Percentiles rank a stretch among this genome's conserved stretches.
These are phyloP conservation scores for Camarhynchus parvulus DNA, from an alignment of 2,113 vertebrate genomes.

Conservation along the genomic window DNA sequence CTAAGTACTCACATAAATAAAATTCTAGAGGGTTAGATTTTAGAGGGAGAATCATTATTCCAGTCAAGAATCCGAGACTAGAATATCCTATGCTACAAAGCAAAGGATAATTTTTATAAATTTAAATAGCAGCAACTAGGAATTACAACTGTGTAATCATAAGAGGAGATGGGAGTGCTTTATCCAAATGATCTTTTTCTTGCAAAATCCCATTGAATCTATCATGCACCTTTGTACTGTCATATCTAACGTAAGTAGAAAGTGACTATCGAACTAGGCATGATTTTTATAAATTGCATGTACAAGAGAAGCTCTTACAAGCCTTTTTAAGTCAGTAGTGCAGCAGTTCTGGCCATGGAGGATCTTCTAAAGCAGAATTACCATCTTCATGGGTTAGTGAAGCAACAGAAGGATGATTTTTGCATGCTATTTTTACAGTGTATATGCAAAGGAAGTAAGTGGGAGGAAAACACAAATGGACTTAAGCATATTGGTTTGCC, in stretches of 20 bases:
- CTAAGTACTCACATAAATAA: background rate
- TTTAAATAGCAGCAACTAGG: background rate
- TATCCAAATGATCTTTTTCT: background rate
- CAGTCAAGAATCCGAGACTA: background rate
- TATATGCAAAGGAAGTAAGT: background rate
- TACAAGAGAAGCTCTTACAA: background rate
- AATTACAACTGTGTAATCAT: background rate
- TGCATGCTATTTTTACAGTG: background rate
- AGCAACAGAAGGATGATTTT: background rate
- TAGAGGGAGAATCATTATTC: background rate
- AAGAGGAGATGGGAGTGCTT: background rate
- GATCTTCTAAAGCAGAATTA: background rate
- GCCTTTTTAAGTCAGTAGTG: background rate
- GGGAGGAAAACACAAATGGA: background rate
- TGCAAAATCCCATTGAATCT: background rate
- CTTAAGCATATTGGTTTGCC: background rate
- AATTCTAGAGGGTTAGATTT: background rate
- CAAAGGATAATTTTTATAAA: background rate
- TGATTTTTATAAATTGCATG: background rate
- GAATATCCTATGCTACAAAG: background rate
- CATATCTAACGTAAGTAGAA: background rate
- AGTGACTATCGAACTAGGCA: background rate
- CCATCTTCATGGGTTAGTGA: background rate
- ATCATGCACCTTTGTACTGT: background rate
- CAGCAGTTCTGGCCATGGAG: background rate